Evolutionary conservation across 2,113 vertebrate species (phyloP), one percentile per base, ranked within the genome.

Genomic region (Thymallus thymallus): DNA sequence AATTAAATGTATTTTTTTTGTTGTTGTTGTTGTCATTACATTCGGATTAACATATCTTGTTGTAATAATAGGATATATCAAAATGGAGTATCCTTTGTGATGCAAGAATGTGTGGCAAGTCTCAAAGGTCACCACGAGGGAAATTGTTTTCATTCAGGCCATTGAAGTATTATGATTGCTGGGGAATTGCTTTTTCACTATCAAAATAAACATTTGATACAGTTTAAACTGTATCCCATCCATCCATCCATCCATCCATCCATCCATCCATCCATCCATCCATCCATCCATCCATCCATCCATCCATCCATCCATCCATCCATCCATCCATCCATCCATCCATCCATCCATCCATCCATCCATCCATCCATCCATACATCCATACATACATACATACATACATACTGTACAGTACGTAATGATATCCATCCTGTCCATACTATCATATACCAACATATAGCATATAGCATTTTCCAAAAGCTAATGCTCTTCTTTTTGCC

Each of bases 11-110:
- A n/a, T n/a, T n/a, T n/a, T 55, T 71, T 60, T 14, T 48, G 6
- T 51, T 18, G 67, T 62, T 51, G 69, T 80, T 29, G 26, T 72
- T 64, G 69, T 62, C 41, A 51, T 85, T 76, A 73, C 76, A 82
- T 75, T 82, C 24, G 30, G 60, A 77, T 58, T 61, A 80, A 48
- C 22, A 71, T 73, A 73, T 29, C 35, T 70, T 58, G 48, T 18
- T 60, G 56, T 60, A 9, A 61, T 76, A 77, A 83, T 76, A 76
- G 68, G 51, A 55, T 63, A 76, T 73, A 23, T 65, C 69, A 51
- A 69, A 69, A 61, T 14, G 55, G 22, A 71, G 55, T 26, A 66
- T n/a, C 5, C 23, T 58, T 24, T 46, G 12, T 24, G 61, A 12
- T 51, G 61, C 18, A 46, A 69, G 26, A 60, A 13, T 18, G 29